Evolutionary conservation across 2,888 invertebrate genomes (phyloP).

Genomic region (Eupeodes latifasciatus): DNA sequence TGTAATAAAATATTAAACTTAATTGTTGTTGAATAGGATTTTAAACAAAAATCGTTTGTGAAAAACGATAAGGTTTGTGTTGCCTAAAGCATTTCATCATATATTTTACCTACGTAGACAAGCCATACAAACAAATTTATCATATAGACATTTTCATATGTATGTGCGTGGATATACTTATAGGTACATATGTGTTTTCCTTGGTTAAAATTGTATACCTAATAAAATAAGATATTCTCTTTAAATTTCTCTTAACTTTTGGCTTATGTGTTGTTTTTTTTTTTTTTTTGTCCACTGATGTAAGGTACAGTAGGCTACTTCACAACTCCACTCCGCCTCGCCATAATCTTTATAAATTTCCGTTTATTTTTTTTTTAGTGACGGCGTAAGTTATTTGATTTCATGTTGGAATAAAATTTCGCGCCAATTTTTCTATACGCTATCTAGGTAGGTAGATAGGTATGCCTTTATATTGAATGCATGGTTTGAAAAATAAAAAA

Average conservation of each 20-base stretch:
- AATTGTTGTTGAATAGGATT: too few relatives aligned
- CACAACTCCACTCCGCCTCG: slow-evolving; percentile 7
- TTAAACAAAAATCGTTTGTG: too few relatives aligned
- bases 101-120: too few relatives aligned
- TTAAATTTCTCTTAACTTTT: not conserved
- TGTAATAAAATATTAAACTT: too few relatives aligned
- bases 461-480: not conserved
- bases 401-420: slow-evolving; percentile 71
- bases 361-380: slow-evolving; percentile 41
- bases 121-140: too few relatives aligned
- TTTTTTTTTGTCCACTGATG: not conserved
- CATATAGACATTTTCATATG: not conserved
- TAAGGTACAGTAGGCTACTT: slow-evolving; percentile 43
- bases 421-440: slow-evolving; percentile 63
- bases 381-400: slow-evolving; percentile 64
- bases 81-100: too few relatives aligned
- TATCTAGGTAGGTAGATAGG: not conserved
- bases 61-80: too few relatives aligned
- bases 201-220: not conserved
- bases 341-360: slow-evolving; percentile 40
- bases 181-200: not conserved
- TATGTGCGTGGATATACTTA: not conserved
- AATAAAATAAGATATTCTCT: not conserved
- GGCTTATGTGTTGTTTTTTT: not conserved
- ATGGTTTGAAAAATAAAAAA: not conserved